A percentile compares a stretch with the other conserved stretches of the same genome.
phyloP scores from a whole-genome alignment of 1,140 invertebrate genomes.

The Cotesia chilonis region DNA sequence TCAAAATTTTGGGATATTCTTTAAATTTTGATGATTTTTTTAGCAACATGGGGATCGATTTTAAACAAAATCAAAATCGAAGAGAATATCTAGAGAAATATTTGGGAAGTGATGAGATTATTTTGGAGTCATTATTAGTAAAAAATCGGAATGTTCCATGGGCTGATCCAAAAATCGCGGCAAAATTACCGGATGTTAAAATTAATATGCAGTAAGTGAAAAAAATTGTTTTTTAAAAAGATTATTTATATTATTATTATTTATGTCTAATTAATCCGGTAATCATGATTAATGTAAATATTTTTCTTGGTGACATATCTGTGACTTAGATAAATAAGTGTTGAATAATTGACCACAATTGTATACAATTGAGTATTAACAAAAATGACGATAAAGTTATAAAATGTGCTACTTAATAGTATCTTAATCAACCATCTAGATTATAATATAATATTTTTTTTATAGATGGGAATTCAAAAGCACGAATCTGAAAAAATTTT shows the following conservation, averaged over 20 bases:
- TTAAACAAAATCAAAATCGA: constrained; percentile 50
- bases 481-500: constrained; percentile 42
- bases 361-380: too few species aligned
- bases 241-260: too few species aligned
- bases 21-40: constrained; percentile 27
- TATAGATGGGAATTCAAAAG: constrained; percentile 48
- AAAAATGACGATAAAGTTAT: too few species aligned
- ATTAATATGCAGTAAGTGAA: constrained; percentile 43
- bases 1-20: background rate
- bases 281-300: too few species aligned
- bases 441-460: too few species aligned
- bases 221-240: too few species aligned
- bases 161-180: constrained; percentile 34
- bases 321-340: too few species aligned
- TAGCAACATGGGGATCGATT: constrained; percentile 52
- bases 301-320: too few species aligned
- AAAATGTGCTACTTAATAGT: too few species aligned
- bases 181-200: constrained; percentile 38
- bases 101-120: constrained; percentile 48
- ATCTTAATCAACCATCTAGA: too few species aligned
- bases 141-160: constrained; percentile 38
- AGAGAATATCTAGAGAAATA: constrained; percentile 45
- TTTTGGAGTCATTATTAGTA: constrained; percentile 47
- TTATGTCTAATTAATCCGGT: too few species aligned
- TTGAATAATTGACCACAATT: too few species aligned